Evolutionary conservation across 2,888 invertebrate genomes (phyloP).

Genomic region (Conomelus anceps): DNA sequence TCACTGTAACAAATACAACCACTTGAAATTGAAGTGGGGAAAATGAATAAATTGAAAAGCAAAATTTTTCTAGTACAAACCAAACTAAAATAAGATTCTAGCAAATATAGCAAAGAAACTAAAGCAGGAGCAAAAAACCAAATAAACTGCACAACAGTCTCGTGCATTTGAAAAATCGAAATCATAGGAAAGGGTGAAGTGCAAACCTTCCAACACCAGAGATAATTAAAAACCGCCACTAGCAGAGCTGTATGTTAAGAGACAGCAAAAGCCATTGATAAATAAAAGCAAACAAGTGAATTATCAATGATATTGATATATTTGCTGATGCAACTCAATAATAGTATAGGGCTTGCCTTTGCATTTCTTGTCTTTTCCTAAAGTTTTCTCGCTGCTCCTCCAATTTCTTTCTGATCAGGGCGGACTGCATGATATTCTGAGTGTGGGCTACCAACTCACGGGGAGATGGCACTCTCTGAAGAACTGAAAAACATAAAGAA

Average conservation of each 20-base stretch:
- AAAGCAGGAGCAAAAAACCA: not conserved
- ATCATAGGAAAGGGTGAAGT: not conserved
- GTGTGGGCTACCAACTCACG: constrained; percentile 79
- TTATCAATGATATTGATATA: not conserved
- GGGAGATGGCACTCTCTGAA: constrained; percentile 68
- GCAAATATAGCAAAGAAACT: not conserved
- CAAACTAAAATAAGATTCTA: not conserved
- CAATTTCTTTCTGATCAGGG: constrained; percentile 79
- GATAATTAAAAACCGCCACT: not conserved
- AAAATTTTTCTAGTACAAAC: not conserved
- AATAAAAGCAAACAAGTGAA: not conserved
- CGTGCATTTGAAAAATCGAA: not conserved
- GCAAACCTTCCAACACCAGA: not conserved
- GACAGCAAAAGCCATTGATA: not conserved
- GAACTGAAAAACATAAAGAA: constrained; percentile 36
- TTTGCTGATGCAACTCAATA: not conserved
- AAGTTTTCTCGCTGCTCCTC: constrained; percentile 82
- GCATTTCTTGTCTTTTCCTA: constrained; percentile 67
- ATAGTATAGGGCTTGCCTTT: constrained; percentile 27
- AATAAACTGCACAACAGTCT: not conserved
- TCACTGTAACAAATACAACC: not conserved
- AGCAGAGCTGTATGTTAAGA: not conserved
- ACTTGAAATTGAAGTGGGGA: not conserved
- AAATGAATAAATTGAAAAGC: not conserved
- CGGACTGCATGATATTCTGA: constrained; percentile 79